Evolutionary conservation across 2,113 vertebrate genomes (phyloP), one percentile per base, ranked within the genome.

Genomic region (Triplophysa dalaica): DNA sequence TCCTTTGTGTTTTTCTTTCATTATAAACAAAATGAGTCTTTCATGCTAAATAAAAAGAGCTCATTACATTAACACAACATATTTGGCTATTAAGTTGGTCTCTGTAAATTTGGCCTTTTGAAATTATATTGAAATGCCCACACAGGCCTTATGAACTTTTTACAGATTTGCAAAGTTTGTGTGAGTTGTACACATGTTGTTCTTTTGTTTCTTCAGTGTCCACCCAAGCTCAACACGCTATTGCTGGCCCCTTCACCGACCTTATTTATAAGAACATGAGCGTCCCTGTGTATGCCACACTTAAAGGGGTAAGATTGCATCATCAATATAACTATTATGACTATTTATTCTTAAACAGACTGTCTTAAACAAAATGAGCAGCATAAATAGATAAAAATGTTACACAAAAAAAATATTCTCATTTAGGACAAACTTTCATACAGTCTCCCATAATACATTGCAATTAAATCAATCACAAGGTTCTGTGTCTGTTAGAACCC

Each of bases 231-330:
- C 91, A 90, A 0, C 86, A 83, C 86, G 91, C 93, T 78, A 76
- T 90, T 21, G 87, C 92, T 75, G 94, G 94, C 43, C 92, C 93
- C 1, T 94, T 94, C 84, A 91, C 91, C 29, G 89, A 90, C 87
- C 85, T 95, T 73, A 94, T 95, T 88, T 95, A 95, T 83, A 95
- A 93, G 90, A 96, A 95, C 61, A 88, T 95, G 66, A 94, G 89
- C 0, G 93, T 95, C 10, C 95, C 95, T 6, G 95, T 96, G 78
- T 97, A 95, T 72, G 93, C 94, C 77, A 94, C 93, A 0, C 89
- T 97, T 81, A 97, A 96, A 90, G 95, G 95, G 92, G 95, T 96
- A 89, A 93, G 94, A 54, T 50, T 65, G 50, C 73, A 75, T 62
- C 21, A 38, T 73, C 19, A 58, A 8, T 19, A 65, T 19, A 8